A percentile compares a stretch with the other conserved stretches of the same genome.
These are phyloP conservation scores for Heliconius himera DNA, from an alignment of 1,140 invertebrate genomes.

Conservation along the genomic window DNA sequence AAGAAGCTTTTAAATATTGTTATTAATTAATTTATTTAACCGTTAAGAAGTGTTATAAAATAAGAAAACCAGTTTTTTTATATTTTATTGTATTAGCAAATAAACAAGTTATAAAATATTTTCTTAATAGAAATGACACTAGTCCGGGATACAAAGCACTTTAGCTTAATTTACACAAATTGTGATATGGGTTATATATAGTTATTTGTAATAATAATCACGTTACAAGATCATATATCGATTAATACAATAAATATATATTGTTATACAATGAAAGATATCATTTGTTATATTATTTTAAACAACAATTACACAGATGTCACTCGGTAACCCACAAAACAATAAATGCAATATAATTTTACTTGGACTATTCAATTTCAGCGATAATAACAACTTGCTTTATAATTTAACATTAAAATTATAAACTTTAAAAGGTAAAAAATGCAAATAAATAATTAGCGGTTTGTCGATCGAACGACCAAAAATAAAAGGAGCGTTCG, in stretches of 20 bases:
- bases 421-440: conserved; percentile 76
- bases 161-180: conserved; percentile 50
- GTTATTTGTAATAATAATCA: conserved; percentile 24
- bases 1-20: no score
- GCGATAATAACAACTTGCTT: conserved; percentile 70
- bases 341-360: conserved; percentile 37
- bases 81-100: conserved; percentile 81
- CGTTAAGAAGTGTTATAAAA: not conserved
- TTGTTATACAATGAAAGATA: not conserved
- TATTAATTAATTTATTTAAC: not conserved
- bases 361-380: conserved; percentile 51
- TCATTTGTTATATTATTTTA: not conserved
- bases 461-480: conserved; percentile 59
- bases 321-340: conserved; percentile 39
- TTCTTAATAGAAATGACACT: conserved; percentile 76
- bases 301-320: not conserved
- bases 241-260: conserved; percentile 10
- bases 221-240: not conserved
- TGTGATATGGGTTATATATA: conserved; percentile 47
- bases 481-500: conserved; percentile 67
- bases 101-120: conserved; percentile 81
- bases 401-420: conserved; percentile 71
- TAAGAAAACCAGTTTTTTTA: conserved; percentile 44
- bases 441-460: conserved; percentile 81
- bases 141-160: conserved; percentile 62